Percentiles rank a stretch among this genome's conserved stretches.
Conservation (phyloP, 2,888 invertebrate genomes). For the Mechanitis messenoides region DNA sequence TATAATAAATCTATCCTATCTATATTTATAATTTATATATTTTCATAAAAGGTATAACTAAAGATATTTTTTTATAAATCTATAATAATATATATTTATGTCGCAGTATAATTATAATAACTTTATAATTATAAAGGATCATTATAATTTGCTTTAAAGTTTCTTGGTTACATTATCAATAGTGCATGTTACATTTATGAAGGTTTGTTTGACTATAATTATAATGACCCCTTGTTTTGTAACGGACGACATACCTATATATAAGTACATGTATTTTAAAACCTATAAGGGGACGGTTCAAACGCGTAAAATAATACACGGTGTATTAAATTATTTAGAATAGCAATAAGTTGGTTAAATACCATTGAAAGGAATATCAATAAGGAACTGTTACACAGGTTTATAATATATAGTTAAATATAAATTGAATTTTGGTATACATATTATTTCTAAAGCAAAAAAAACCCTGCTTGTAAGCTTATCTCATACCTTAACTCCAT, state of each 20-base stretch:
- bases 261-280: slow-evolving; percentile 49
- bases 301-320: slow-evolving; percentile 52
- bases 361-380: not conserved
- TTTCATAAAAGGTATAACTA: slow-evolving; percentile 1
- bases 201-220: not conserved
- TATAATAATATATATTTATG: not conserved
- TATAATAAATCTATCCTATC: not conserved
- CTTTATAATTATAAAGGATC: not conserved
- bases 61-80: not conserved
- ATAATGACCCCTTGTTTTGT: not conserved
- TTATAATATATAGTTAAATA: not conserved
- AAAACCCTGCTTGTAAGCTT: too few species aligned
- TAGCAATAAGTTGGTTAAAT: slow-evolving; percentile 1
- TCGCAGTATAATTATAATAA: slow-evolving; percentile 2
- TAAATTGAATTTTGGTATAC: not conserved
- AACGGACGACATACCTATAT: slow-evolving; percentile 24
- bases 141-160: not conserved
- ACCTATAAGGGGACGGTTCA: slow-evolving; percentile 66
- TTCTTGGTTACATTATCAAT: not conserved
- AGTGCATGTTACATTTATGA: too few species aligned
- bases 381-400: slow-evolving; percentile 1
- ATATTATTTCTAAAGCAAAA: too few species aligned
- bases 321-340: slow-evolving; percentile 10
- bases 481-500: too few species aligned
- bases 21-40: not conserved